Conservation (phyloP, 2,797 vertebrate species). For the Echeneis naucrates region DNA sequence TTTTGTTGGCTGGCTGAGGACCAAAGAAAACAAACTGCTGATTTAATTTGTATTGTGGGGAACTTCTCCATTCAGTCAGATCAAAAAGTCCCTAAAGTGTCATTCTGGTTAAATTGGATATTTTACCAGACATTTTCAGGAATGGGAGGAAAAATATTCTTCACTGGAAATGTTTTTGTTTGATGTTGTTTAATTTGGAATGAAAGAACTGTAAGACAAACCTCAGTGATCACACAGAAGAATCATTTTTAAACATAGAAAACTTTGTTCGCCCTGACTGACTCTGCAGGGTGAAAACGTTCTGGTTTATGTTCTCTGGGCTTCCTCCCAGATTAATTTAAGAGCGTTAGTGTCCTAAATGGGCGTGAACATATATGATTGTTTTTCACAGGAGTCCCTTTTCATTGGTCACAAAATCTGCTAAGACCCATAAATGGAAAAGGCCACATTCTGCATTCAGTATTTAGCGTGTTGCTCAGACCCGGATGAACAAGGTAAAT, state of each 20-base stretch:
- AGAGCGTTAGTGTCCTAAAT: no score
- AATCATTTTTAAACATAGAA: background rate
- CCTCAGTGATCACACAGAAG: background rate
- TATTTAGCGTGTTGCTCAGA: no score
- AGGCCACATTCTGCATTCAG: no score
- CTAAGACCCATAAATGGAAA: no score
- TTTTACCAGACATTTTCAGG: no score
- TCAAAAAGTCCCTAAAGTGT: background rate
- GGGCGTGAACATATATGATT: no score
- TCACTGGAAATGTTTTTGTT: background rate
- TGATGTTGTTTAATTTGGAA: conserved; percentile 1
- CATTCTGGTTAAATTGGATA: background rate
- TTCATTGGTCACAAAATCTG: no score
- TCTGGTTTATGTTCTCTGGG: no score
- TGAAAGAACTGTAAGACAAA: background rate
- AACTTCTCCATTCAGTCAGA: background rate
- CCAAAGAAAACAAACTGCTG: background rate
- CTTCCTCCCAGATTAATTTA: no score
- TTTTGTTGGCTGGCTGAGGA: background rate
- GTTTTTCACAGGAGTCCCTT: no score
- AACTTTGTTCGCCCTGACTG: background rate
- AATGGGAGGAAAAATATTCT: background rate
- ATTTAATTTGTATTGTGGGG: background rate
- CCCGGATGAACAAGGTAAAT: no score
- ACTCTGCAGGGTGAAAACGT: no score